Evolutionary conservation across 1,140 invertebrate genomes (phyloP).

Genomic region (Stegodyphus mimosarum): DNA sequence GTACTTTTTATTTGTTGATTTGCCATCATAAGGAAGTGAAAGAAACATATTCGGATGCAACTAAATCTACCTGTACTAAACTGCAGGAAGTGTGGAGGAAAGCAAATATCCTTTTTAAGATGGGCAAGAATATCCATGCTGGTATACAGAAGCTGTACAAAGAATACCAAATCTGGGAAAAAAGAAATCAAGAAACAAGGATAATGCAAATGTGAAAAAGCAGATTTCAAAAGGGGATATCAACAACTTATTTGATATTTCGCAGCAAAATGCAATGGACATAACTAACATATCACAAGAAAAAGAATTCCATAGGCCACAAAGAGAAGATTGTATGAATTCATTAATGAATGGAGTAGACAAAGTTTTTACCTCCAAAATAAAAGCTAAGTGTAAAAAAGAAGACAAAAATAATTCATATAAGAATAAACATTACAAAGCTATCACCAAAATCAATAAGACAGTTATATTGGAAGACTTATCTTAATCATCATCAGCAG

Average conservation of each 20-base stretch:
- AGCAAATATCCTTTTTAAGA: background rate
- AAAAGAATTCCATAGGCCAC: background rate
- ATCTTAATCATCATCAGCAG: background rate
- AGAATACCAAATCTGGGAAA: background rate
- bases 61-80: background rate
- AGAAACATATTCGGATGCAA: background rate
- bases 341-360: background rate
- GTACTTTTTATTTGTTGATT: background rate
- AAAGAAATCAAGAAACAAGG: background rate
- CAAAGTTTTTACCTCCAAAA: background rate
- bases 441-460: background rate
- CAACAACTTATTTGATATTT: background rate
- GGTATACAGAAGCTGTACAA: constrained; percentile 10
- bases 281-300: background rate
- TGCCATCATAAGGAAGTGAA: background rate
- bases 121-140: background rate
- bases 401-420: background rate
- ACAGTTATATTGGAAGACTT: background rate
- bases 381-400: background rate
- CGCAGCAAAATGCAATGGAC: background rate
- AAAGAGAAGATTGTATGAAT: background rate
- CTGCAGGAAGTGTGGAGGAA: background rate
- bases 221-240: constrained; percentile 1
- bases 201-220: background rate
- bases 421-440: background rate